These are phyloP conservation scores for Tethya wilhelma DNA, from an alignment of 37 sponge, comb jelly and placozoan species.

Conservation along the genomic window DNA sequence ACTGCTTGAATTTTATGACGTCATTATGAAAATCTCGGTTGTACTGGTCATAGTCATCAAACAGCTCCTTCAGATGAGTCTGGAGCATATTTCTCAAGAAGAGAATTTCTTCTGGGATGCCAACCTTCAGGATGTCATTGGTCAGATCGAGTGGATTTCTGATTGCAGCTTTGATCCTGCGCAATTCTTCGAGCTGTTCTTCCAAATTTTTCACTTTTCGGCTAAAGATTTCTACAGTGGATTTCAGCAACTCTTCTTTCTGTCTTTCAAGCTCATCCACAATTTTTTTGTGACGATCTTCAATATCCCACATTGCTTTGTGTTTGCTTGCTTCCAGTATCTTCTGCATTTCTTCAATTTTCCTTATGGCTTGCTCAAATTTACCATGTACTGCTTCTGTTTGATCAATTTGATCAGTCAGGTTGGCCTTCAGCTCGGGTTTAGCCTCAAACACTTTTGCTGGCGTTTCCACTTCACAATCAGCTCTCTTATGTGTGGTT, in stretches of 20 bases:
- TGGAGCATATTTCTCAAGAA: slow-evolving; percentile 4
- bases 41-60: slow-evolving; percentile 5
- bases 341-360: not conserved
- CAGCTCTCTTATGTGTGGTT: not conserved
- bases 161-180: not conserved
- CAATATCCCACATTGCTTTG: not conserved
- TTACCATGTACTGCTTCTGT: not conserved
- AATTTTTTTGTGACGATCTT: not conserved
- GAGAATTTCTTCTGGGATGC: slow-evolving; percentile 39
- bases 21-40: slow-evolving; percentile 12
- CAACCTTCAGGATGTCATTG: slow-evolving; percentile 6
- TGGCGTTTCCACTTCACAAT: too few species aligned
- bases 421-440: not conserved
- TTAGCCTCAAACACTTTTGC: not conserved
- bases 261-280: not conserved
- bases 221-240: not conserved
- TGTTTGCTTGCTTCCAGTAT: not conserved
- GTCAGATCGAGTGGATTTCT: not conserved
- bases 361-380: not conserved
- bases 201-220: not conserved
- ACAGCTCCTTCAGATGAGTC: not conserved
- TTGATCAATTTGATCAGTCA: not conserved
- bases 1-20: slow-evolving; percentile 14
- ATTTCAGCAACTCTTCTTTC: slow-evolving; percentile 3
- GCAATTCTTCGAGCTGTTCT: slow-evolving; percentile 13